These are phyloP conservation scores for Myotis pilosus DNA, from an alignment of 2,797 vertebrate species.

Conservation along the genomic window DNA sequence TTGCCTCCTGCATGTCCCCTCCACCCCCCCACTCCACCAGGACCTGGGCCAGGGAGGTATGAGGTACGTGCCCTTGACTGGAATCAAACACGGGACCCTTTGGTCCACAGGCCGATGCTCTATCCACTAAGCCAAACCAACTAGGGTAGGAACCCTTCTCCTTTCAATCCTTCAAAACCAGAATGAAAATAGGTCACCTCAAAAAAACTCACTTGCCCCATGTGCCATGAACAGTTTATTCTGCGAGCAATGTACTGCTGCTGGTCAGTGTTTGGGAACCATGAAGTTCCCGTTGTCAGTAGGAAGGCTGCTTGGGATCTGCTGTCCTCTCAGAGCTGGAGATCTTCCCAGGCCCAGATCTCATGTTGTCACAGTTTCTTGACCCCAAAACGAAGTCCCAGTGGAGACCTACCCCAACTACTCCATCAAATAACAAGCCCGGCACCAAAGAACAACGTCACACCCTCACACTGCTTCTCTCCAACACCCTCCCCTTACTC, in stretches of 20 bases:
- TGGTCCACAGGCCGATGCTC: no score
- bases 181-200: background rate
- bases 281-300: background rate
- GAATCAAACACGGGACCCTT: no score
- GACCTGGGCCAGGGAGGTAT: no score
- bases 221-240: background rate
- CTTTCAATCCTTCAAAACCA: background rate
- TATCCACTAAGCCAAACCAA: no score
- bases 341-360: background rate
- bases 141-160: background rate
- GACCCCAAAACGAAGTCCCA: background rate
- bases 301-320: background rate
- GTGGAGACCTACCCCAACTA: background rate
- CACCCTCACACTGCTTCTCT: background rate
- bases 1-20: no score
- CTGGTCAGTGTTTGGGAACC: background rate
- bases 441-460: background rate
- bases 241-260: background rate
- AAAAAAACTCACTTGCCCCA: background rate
- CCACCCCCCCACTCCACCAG: no score
- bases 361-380: background rate
- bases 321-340: background rate
- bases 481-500: background rate
- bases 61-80: no score
- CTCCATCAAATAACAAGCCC: background rate